Conservation (phyloP, 2,113 vertebrate species). For the Onychorhynchus coronatus region DNA sequence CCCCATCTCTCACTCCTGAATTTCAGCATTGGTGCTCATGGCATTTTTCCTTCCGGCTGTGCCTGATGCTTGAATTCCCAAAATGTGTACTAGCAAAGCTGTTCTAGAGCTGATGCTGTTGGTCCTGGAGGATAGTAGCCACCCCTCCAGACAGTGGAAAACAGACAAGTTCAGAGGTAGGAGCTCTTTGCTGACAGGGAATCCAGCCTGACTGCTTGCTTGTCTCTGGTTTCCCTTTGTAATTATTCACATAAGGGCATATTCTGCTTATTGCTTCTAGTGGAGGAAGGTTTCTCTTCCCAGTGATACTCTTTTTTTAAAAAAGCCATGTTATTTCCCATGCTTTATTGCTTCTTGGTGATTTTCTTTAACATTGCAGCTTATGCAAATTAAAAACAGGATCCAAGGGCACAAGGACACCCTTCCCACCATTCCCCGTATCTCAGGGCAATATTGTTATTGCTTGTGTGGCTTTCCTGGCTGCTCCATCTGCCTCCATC, state of each 20-base stretch:
- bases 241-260: background rate
- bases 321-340: background rate
- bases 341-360: background rate
- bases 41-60: background rate
- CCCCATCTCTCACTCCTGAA: background rate
- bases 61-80: background rate
- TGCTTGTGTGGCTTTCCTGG: conserved; percentile 28
- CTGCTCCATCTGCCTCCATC: conserved; percentile 25
- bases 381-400: conserved; percentile 7
- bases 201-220: background rate
- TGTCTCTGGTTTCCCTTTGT: background rate
- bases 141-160: background rate
- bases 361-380: background rate
- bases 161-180: background rate
- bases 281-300: background rate
- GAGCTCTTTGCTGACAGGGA: background rate
- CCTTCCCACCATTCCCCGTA: background rate
- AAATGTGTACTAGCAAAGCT: background rate
- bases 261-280: background rate
- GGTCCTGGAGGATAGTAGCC: background rate
- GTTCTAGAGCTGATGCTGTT: background rate
- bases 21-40: background rate
- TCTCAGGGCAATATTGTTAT: background rate
- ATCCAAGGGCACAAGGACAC: conserved; percentile 2
- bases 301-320: background rate